Percentiles rank a stretch among this genome's conserved stretches.
Evolutionary conservation across 2,797 vertebrate genomes (phyloP).

Genomic region (Tokudaia muenninki): DNA sequence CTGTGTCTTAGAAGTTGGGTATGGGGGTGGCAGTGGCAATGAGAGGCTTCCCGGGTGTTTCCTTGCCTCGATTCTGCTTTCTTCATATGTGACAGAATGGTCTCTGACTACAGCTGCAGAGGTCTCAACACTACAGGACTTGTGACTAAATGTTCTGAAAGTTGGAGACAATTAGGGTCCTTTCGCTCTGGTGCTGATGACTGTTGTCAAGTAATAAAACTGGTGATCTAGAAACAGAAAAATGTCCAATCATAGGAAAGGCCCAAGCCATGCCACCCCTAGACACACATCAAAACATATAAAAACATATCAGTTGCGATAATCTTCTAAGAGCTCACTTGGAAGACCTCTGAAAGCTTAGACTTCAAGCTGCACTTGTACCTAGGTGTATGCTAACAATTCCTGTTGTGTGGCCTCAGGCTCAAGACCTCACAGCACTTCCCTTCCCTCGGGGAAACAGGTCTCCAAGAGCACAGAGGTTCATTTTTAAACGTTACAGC

Average conservation of each 20-base stretch:
- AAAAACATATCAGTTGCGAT: slow-evolving; percentile 5
- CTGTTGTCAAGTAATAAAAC: slow-evolving; percentile 2
- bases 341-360: slow-evolving; percentile 5
- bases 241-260: slow-evolving; percentile 33
- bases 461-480: background rate
- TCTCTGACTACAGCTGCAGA: background rate
- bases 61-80: background rate
- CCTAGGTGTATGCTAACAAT: background rate
- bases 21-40: background rate
- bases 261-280: background rate
- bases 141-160: background rate
- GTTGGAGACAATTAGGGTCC: background rate
- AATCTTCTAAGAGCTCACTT: background rate
- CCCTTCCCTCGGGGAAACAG: slow-evolving; percentile 12
- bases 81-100: background rate
- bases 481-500: slow-evolving; percentile 41
- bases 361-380: background rate
- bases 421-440: background rate
- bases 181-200: background rate
- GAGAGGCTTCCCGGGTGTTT: background rate
- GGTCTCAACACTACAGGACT: background rate
- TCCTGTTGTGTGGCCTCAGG: background rate
- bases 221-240: background rate
- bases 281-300: slow-evolving; percentile 53
- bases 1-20: background rate